Evolutionary conservation across 2,113 vertebrate genomes (phyloP).

Genomic region (Ammodytes dubius): DNA sequence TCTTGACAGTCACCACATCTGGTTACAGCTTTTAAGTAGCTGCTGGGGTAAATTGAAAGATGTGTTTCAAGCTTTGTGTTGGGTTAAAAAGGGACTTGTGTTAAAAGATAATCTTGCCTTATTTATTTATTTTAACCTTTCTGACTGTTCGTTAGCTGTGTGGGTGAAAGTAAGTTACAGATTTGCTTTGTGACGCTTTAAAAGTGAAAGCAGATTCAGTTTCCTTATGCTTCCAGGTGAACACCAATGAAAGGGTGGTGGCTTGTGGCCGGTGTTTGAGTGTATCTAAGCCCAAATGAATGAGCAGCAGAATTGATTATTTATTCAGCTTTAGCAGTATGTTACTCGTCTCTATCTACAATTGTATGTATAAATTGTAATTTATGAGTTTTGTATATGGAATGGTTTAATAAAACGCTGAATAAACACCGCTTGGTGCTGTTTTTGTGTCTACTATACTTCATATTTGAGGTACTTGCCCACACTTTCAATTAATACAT

Average conservation of each 20-base stretch:
- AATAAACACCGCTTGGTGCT: slow-evolving; percentile 17
- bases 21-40: not conserved
- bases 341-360: slow-evolving; percentile 62
- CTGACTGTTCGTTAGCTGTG: slow-evolving; percentile 10
- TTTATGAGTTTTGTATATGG: slow-evolving; percentile 75
- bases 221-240: slow-evolving; percentile 12
- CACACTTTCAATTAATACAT: not conserved
- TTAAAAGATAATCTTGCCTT: not conserved
- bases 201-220: not conserved
- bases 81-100: not conserved
- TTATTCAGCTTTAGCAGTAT: slow-evolving; percentile 65
- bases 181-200: not conserved
- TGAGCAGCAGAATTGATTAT: slow-evolving; percentile 53
- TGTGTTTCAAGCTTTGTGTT: not conserved
- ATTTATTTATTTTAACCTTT: not conserved
- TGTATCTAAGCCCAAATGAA: slow-evolving; percentile 35
- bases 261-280: not conserved
- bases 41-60: not conserved
- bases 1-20: not conserved
- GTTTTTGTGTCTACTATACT: not conserved
- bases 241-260: not conserved
- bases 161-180: slow-evolving; percentile 11
- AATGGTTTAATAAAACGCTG: slow-evolving; percentile 78
- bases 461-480: not conserved
- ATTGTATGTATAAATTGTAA: slow-evolving; percentile 66